These are phyloP conservation scores for Coendou prehensilis DNA, from an alignment of 2,797 vertebrate genomes.

Conservation along the genomic window DNA sequence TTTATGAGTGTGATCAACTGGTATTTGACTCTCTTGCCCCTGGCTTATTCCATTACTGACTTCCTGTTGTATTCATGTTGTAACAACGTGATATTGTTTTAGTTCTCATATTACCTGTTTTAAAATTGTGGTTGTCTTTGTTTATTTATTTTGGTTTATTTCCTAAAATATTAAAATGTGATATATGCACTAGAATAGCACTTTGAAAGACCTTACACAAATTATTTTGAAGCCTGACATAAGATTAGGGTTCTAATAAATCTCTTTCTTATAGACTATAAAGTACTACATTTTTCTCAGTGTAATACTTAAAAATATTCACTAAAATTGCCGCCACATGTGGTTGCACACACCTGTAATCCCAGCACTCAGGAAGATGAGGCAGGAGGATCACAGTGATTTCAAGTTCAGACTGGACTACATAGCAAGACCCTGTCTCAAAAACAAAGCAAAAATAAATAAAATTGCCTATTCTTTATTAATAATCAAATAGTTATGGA, in stretches of 20 bases:
- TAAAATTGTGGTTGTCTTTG: neutral
- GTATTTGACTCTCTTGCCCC: neutral
- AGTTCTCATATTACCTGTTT: neutral
- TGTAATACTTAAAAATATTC: neutral
- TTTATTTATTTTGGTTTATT: neutral
- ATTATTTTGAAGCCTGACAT: neutral
- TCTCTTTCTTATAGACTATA: neutral
- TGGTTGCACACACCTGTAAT: neutral
- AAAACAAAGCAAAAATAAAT: neutral
- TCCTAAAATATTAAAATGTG: neutral
- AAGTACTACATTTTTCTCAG: neutral
- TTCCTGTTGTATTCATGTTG: neutral
- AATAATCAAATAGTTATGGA: neutral
- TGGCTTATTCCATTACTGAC: neutral
- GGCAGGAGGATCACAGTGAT: neutral
- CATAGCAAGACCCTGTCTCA: neutral
- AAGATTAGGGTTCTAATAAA: neutral
- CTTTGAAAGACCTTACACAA: neutral
- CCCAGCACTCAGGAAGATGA: neutral
- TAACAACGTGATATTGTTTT: neutral
- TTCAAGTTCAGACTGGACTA: neutral
- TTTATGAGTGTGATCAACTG: neutral
- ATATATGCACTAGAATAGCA: neutral
- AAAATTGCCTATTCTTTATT: neutral
- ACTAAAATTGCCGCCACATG: neutral